phyloP scores from a whole-genome alignment of 2,797 vertebrate genomes.

The Lophius americanus region DNA sequence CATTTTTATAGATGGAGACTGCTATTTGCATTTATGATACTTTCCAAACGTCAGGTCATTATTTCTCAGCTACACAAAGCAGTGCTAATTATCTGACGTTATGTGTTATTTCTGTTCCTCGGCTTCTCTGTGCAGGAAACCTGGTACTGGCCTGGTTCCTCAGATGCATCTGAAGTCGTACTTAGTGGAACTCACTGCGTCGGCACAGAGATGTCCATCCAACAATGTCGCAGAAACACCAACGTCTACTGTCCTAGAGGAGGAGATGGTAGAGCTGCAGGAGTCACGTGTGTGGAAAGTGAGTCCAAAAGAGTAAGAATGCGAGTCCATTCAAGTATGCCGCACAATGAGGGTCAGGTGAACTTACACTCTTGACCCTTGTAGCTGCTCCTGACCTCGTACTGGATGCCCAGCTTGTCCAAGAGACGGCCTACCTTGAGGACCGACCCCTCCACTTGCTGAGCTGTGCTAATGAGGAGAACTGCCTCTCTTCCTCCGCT shows the following conservation, averaged over 20 bases:
- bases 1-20: conserved; percentile 25
- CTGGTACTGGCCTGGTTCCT: conserved; percentile 91
- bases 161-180: conserved; percentile 80
- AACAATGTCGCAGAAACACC: conserved; percentile 88
- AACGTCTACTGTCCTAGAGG: conserved; percentile 90
- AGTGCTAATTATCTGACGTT: not conserved
- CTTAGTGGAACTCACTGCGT: conserved; percentile 89
- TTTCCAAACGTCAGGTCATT: not conserved
- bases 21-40: conserved; percentile 13
- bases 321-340: not conserved
- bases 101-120: not conserved
- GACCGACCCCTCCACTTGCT: conserved; percentile 92
- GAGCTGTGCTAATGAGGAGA: conserved; percentile 94
- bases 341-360: not conserved
- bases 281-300: conserved; percentile 91
- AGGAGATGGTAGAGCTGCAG: conserved; percentile 84
- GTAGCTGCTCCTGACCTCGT: conserved; percentile 93
- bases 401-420: conserved; percentile 90
- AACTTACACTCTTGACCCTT: not conserved
- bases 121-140: conserved; percentile 85
- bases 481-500: conserved; percentile 92
- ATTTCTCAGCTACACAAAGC: not conserved
- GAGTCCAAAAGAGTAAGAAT: conserved; percentile 71
- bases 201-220: conserved; percentile 89
- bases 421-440: conserved; percentile 94